These are phyloP conservation scores for Euura saliciscinereae DNA, from an alignment of 1,140 invertebrate species.

Conservation along the genomic window DNA sequence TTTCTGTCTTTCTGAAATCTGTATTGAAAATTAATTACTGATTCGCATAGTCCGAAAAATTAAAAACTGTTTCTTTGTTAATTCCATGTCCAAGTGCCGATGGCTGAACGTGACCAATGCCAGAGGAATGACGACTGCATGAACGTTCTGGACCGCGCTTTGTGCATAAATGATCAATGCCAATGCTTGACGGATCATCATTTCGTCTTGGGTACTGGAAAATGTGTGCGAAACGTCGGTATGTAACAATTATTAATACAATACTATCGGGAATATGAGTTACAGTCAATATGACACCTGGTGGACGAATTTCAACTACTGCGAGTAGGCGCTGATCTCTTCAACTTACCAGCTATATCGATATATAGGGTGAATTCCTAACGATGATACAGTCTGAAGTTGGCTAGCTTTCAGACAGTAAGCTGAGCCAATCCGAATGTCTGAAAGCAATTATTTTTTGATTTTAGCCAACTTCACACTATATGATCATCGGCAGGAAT, in stretches of 20 bases:
- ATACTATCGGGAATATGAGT: neutral
- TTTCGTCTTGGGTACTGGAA: slow-evolving; percentile 28
- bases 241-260: neutral
- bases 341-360: too few species aligned
- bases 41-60: too few species aligned
- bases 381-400: too few species aligned
- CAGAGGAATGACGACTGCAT: slow-evolving; percentile 31
- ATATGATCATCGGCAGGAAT: slow-evolving; percentile 7
- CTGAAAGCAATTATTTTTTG: too few species aligned
- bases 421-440: too few species aligned
- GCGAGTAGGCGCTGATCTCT: neutral
- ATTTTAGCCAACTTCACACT: neutral
- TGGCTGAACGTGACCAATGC: slow-evolving; percentile 26
- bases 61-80: too few species aligned
- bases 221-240: slow-evolving; percentile 26
- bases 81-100: slow-evolving; percentile 4
- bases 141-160: slow-evolving; percentile 26
- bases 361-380: too few species aligned
- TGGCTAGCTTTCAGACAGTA: too few species aligned
- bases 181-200: slow-evolving; percentile 26
- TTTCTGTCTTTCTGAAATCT: neutral
- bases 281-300: neutral
- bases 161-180: slow-evolving; percentile 31
- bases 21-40: too few species aligned
- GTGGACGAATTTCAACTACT: neutral